Percentiles rank a stretch among this genome's conserved stretches.
These are phyloP conservation scores for Chrysolina americana DNA, from an alignment of 2,888 invertebrate species.

Conservation along the genomic window DNA sequence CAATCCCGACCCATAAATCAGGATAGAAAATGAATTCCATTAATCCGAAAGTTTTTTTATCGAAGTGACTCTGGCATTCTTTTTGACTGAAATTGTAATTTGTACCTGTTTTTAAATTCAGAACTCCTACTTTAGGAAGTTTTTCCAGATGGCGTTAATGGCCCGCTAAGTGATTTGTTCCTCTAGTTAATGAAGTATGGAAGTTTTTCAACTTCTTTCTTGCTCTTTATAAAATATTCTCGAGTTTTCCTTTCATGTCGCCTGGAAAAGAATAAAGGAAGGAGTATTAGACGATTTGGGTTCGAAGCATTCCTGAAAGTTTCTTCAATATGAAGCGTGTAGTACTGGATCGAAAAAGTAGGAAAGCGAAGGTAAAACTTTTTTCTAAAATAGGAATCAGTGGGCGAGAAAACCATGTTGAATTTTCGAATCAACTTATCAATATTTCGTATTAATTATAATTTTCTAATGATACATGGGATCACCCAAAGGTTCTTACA, in stretches of 20 bases:
- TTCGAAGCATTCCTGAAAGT: too few species aligned
- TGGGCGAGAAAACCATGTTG: too few species aligned
- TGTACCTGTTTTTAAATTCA: constrained; percentile 40
- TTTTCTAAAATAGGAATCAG: too few species aligned
- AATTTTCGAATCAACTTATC: too few species aligned
- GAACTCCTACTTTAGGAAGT: neutral
- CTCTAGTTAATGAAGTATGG: constrained; percentile 14
- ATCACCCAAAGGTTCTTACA: too few species aligned
- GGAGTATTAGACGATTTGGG: neutral
- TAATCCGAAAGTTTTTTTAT: constrained; percentile 56
- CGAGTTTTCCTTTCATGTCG: neutral
- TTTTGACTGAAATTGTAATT: constrained; percentile 29
- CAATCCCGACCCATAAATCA: constrained; percentile 57
- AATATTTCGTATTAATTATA: too few species aligned
- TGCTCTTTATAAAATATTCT: neutral
- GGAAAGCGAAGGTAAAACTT: too few species aligned
- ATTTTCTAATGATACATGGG: too few species aligned
- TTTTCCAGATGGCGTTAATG: constrained; percentile 35
- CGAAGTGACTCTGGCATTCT: constrained; percentile 28
- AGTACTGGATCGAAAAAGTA: too few species aligned
- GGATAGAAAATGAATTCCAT: constrained; percentile 51
- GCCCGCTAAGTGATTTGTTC: constrained; percentile 33
- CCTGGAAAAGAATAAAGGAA: neutral
- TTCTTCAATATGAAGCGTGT: too few species aligned
- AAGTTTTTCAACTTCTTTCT: constrained; percentile 12